Evolutionary conservation across 2,888 invertebrate species (phyloP), one percentile per base, ranked within the genome.

Genomic region (Glaucopsyche alexis): DNA sequence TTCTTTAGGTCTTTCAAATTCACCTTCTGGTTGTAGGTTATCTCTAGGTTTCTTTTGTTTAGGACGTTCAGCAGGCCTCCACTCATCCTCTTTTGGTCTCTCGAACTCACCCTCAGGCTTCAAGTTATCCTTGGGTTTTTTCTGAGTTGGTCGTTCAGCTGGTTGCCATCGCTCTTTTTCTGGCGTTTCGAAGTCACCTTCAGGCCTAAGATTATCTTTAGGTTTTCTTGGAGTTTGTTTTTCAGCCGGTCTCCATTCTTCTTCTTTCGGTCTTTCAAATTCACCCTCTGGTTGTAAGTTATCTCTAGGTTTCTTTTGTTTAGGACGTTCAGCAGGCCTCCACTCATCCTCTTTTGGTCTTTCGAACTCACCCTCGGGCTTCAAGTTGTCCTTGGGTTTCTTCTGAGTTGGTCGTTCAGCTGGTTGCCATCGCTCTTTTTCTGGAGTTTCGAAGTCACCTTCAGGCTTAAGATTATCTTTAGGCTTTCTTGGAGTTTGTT

Each of bases 11-110:
- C 83, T 87, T 72, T 93, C 91, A 77, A 94, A 94, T 0, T 94
- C 93, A 0, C 95, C 95, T 82, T 95, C 95, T 0, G 94, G 90
- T 73, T 85, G 88, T 0, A 95, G 79, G 77, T 95, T 95, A 74
- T 91, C 91, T 79, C 87, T 77, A 29, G 91, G 91, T 79, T 87
- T 90, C 81, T 80, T 81, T 79, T 72, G 77, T 13, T 76, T 74
- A 67, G 66, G 79, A 14, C 78, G 78, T 52, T 81, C 75, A 13
- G 87, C 90, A 5, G 88, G 88, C 1, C 74, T 75, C 78, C 84
- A 89, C 77, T 82, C 78, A 77, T 74, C 75, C 50, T 74, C 67
- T 66, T 71, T 74, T 0, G 77, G 79, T 8, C 80, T 81, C 40
- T 91, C 90, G 78, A 94, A 94, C 3, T 94, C 93, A 0, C 94